These are phyloP conservation scores for Eurystomus gularis DNA, from an alignment of 2,113 vertebrate genomes.

Conservation along the genomic window DNA sequence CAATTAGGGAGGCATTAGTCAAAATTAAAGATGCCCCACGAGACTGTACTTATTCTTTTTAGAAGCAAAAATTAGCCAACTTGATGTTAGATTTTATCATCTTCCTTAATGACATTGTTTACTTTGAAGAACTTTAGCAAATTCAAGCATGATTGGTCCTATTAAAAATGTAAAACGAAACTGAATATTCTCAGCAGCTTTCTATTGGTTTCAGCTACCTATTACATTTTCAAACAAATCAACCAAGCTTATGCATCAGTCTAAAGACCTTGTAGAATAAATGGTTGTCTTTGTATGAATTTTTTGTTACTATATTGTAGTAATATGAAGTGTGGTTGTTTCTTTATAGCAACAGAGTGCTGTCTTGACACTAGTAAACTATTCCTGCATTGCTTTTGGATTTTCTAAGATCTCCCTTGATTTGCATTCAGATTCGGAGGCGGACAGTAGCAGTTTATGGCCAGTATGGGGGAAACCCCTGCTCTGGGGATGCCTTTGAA, in stretches of 20 bases:
- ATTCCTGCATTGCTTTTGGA: neutral
- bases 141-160: neutral
- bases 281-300: neutral
- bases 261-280: neutral
- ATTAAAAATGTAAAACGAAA: neutral
- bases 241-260: neutral
- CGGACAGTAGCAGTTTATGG: conserved; percentile 77
- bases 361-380: neutral
- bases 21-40: neutral
- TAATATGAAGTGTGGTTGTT: neutral
- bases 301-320: neutral
- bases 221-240: neutral
- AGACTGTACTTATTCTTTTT: neutral
- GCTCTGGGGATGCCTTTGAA: conserved; percentile 74
- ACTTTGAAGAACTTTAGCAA: neutral
- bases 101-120: neutral
- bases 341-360: neutral
- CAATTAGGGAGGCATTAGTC: neutral
- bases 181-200: neutral
- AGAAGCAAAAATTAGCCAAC: neutral
- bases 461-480: conserved; percentile 84
- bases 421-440: conserved; percentile 78
- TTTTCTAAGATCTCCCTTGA: neutral
- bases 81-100: neutral
- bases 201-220: neutral